phyloP scores from a whole-genome alignment of 2,888 invertebrate genomes.

The Coelinius sp. region DNA sequence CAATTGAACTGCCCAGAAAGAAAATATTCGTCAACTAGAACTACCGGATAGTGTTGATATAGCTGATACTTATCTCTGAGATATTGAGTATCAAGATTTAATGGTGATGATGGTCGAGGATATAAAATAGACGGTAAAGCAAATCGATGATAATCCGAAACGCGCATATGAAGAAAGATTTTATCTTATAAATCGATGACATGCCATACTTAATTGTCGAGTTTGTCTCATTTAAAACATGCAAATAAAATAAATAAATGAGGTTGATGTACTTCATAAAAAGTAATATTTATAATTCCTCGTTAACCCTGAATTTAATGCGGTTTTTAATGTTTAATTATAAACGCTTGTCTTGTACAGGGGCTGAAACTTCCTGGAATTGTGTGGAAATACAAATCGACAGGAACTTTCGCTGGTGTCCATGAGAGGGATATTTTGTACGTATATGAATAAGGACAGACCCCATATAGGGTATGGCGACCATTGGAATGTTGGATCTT shows the following conservation, averaged over 20 bases:
- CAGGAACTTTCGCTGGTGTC: slow-evolving; percentile 7
- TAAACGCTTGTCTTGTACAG: slow-evolving; percentile 12
- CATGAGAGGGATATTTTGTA: slow-evolving; percentile 15
- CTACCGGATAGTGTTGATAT: slow-evolving; percentile 10
- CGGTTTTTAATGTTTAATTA: slow-evolving; percentile 30
- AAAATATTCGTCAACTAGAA: slow-evolving; percentile 2
- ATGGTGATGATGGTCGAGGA: slow-evolving; percentile 14
- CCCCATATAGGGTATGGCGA: slow-evolving; percentile 13
- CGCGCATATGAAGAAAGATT: slow-evolving; percentile 15
- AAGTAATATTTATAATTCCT: slow-evolving; percentile 7
- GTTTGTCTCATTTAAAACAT: slow-evolving; percentile 5
- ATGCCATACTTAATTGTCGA: slow-evolving; percentile 22
- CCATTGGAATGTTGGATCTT: background rate
- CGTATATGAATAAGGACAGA: slow-evolving; percentile 9
- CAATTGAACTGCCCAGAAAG: background rate
- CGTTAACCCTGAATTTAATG: slow-evolving; percentile 31
- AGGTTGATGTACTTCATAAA: background rate
- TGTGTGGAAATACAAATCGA: slow-evolving; percentile 7
- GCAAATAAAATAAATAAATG: background rate
- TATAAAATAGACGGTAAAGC: slow-evolving; percentile 22
- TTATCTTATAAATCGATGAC: slow-evolving; percentile 20
- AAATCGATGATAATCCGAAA: slow-evolving; percentile 23
- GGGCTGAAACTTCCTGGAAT: slow-evolving; percentile 23
- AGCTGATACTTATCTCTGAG: slow-evolving; percentile 11
- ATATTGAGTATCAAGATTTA: slow-evolving; percentile 17